Percentiles rank a stretch among this genome's conserved stretches.
These are phyloP conservation scores for Peromyscus melanophrys DNA, from an alignment of 2,797 vertebrate genomes.

Conservation along the genomic window DNA sequence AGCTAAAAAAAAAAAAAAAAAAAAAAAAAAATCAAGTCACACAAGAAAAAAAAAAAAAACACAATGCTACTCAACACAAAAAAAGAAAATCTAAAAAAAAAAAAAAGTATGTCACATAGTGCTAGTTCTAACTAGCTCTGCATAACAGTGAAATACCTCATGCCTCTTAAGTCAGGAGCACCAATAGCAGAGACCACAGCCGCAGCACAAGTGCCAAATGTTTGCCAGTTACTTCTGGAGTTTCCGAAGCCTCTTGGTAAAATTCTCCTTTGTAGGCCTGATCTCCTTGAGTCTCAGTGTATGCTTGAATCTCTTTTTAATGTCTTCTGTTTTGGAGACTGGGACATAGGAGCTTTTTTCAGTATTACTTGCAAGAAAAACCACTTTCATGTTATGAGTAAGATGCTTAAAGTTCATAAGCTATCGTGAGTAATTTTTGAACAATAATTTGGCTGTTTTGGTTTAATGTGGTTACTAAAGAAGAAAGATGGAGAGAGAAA, in stretches of 20 bases:
- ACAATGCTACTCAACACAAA: no score
- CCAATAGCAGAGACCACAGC: neutral
- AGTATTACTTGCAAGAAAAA: neutral
- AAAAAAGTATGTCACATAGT: no score
- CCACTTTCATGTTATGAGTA: neutral
- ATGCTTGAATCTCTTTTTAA: slow-evolving; percentile 8
- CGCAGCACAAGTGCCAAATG: neutral
- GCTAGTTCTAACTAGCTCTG: neutral
- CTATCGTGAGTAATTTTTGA: neutral
- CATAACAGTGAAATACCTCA: neutral
- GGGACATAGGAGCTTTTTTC: neutral
- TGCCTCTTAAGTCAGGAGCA: neutral
- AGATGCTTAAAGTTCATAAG: neutral
- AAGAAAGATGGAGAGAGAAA: neutral
- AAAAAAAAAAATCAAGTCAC: no score
- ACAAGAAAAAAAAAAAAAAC: no score
- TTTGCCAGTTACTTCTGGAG: neutral
- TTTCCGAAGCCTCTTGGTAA: neutral
- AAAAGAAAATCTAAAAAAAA: no score
- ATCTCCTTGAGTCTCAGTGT: neutral
- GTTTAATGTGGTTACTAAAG: neutral
- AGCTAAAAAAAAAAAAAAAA: no score
- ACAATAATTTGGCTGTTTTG: neutral
- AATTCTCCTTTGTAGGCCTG: neutral
- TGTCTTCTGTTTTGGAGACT: neutral